phyloP scores from a whole-genome alignment of 2,888 invertebrate species.

The Rotaria sp. region DNA sequence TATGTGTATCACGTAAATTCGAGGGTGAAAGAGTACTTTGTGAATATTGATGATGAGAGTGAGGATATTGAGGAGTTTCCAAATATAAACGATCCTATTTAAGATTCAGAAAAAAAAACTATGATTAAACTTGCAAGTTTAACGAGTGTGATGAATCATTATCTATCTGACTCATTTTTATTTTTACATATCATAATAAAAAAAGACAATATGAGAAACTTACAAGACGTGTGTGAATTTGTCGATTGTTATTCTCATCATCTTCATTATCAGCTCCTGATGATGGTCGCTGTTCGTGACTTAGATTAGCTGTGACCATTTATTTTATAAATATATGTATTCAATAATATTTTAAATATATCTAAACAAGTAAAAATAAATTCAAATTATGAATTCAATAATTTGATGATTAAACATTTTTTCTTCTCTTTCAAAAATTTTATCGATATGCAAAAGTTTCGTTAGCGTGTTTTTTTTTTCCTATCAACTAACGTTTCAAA shows the following conservation, averaged over 20 bases:
- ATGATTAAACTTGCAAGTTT: not conserved
- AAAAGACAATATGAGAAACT: not conserved
- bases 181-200: not conserved
- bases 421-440: too few relatives aligned
- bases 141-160: not conserved
- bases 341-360: not conserved
- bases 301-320: not conserved
- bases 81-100: not conserved
- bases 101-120: not conserved
- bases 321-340: not conserved
- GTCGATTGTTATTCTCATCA: not conserved
- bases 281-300: not conserved
- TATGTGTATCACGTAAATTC: not conserved
- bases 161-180: not conserved
- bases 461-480: not conserved
- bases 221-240: not conserved
- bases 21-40: not conserved
- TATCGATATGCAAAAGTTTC: too few relatives aligned
- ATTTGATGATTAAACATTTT: too few relatives aligned
- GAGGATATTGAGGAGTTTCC: not conserved
- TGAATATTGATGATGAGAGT: not conserved
- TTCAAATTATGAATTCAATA: not conserved
- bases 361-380: not conserved
- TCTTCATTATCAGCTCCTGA: not conserved
- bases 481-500: not conserved